Evolutionary conservation across 1,140 invertebrate species (phyloP).

Genomic region (Marisa cornuarietis): DNA sequence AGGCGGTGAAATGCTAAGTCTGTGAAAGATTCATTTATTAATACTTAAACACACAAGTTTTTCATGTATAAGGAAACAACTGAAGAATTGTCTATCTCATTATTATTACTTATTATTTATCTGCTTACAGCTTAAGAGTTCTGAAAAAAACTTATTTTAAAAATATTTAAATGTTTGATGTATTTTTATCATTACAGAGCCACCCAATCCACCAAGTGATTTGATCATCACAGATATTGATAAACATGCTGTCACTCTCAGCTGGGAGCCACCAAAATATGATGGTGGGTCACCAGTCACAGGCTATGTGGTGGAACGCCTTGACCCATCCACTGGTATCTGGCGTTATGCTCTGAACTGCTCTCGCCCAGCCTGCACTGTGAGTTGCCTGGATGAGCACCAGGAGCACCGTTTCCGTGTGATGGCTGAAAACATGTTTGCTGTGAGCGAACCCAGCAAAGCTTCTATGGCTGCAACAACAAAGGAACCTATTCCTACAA

Average conservation of each 20-base stretch:
- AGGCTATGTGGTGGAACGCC: slow-evolving; percentile 95
- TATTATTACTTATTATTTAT: no score
- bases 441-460: slow-evolving; percentile 85
- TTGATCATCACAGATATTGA: slow-evolving; percentile 93
- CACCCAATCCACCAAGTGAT: slow-evolving; percentile 90
- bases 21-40: background rate
- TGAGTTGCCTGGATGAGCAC: slow-evolving; percentile 69
- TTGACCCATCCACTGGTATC: slow-evolving; percentile 85
- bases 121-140: background rate
- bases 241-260: slow-evolving; percentile 91
- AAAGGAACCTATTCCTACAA: slow-evolving; percentile 72
- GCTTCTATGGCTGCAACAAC: slow-evolving; percentile 50
- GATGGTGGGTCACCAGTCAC: slow-evolving; percentile 94
- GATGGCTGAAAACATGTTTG: slow-evolving; percentile 96
- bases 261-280: slow-evolving; percentile 89
- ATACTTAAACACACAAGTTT: background rate
- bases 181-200: slow-evolving; percentile 70
- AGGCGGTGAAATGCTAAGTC: background rate
- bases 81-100: background rate
- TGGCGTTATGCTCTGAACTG: slow-evolving; percentile 96
- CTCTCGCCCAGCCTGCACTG: slow-evolving; percentile 85
- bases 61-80: background rate
- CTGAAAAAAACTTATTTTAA: background rate
- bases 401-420: slow-evolving; percentile 96
- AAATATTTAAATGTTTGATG: background rate